These are phyloP conservation scores for Drosophila ogumai DNA, from an alignment of 1,140 invertebrate genomes.

Conservation along the genomic window DNA sequence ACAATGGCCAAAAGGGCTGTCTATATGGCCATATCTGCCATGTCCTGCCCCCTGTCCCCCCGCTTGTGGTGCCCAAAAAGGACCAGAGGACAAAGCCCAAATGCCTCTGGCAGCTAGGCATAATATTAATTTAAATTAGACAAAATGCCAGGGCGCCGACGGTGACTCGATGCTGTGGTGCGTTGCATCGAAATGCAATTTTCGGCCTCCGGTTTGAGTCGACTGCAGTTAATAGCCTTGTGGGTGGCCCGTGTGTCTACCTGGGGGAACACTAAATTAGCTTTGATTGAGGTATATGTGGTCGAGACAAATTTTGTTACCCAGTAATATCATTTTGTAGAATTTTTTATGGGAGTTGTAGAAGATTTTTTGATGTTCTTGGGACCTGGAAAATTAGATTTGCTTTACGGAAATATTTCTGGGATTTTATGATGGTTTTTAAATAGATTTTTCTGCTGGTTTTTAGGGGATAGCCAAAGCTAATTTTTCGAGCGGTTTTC, in stretches of 20 bases:
- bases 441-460: neutral
- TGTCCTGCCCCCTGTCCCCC: neutral
- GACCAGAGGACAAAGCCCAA: conserved; percentile 46
- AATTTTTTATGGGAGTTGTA: neutral
- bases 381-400: accelerated
- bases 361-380: neutral
- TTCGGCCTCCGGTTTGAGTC: conserved; percentile 14
- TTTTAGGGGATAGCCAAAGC: no score
- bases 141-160: conserved; percentile 33
- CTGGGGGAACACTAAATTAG: conserved; percentile 15
- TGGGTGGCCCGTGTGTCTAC: conserved; percentile 12
- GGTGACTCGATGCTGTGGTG: conserved; percentile 6
- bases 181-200: conserved; percentile 43
- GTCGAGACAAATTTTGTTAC: conserved; percentile 15
- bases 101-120: conserved; percentile 63
- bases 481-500: no score
- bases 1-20: conserved; percentile 36
- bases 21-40: conserved; percentile 8
- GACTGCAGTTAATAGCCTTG: conserved; percentile 18
- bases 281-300: conserved; percentile 14
- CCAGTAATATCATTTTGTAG: neutral
- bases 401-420: neutral
- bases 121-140: conserved; percentile 84
- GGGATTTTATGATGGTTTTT: neutral
- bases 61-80: neutral